Percentiles rank a stretch among this genome's conserved stretches.
Evolutionary conservation across 2,888 invertebrate species (phyloP).

Genomic region (Heliconius ethilla): DNA sequence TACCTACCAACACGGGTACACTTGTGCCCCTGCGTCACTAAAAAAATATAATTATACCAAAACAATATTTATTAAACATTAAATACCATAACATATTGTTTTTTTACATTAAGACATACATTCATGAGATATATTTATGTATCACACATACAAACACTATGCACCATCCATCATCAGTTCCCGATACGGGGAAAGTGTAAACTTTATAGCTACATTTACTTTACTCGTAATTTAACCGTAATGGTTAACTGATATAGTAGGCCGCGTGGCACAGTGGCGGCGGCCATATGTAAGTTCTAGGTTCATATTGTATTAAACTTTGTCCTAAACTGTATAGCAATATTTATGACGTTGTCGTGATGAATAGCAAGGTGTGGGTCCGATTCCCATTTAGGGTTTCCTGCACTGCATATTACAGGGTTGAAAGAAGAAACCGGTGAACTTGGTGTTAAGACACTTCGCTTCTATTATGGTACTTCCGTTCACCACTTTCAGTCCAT

Average conservation of each 20-base stretch:
- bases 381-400: not conserved
- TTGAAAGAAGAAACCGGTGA: too few species aligned
- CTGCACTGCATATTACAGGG: too few species aligned
- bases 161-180: slow-evolving; percentile 16
- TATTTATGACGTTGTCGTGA: too few species aligned
- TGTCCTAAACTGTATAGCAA: not conserved
- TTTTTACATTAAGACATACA: not conserved
- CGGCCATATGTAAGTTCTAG: not conserved
- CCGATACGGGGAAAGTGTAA: slow-evolving; percentile 30
- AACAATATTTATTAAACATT: not conserved
- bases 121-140: not conserved
- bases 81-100: not conserved
- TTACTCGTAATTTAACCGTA: not conserved
- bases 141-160: not conserved
- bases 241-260: not conserved
- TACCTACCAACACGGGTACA: too few species aligned
- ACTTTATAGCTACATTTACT: slow-evolving; percentile 12
- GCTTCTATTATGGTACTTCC: too few species aligned
- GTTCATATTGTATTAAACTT: not conserved
- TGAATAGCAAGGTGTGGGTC: not conserved
- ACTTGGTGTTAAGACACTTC: too few species aligned
- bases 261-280: not conserved
- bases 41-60: not conserved
- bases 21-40: too few species aligned
- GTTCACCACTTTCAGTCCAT: too few species aligned